Percentiles rank a stretch among this genome's conserved stretches.
These are phyloP conservation scores for Hirudinaria manillensis DNA, from an alignment of 2,888 invertebrate genomes.

Conservation along the genomic window DNA sequence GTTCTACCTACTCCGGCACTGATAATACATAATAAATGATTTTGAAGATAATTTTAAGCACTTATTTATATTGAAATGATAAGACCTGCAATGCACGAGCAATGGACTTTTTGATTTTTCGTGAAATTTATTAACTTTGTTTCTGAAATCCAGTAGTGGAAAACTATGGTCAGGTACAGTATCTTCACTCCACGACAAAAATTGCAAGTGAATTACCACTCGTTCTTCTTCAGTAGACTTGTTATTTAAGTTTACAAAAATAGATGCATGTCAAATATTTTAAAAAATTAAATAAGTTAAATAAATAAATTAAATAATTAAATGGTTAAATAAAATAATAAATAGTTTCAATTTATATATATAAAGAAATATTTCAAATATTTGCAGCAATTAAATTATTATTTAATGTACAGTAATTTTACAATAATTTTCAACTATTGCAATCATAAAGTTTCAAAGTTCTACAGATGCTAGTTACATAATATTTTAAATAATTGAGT, in stretches of 20 bases:
- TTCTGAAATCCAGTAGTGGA: background rate
- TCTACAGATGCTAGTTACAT: background rate
- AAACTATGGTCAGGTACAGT: background rate
- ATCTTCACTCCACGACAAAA: background rate
- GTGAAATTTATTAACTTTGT: background rate
- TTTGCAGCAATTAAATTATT: background rate
- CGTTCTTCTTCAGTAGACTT: background rate
- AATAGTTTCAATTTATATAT: too few relatives aligned
- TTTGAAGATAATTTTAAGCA: background rate
- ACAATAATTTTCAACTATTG: too few relatives aligned
- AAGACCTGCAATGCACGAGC: slow-evolving; percentile 16
- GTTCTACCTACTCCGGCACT: slow-evolving; percentile 15
- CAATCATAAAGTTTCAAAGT: too few relatives aligned
- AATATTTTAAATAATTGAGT: background rate
- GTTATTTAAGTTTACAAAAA: too few relatives aligned
- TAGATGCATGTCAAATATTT: too few relatives aligned
- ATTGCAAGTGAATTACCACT: background rate
- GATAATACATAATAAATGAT: background rate
- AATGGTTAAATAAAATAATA: too few relatives aligned
- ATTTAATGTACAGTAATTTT: too few relatives aligned
- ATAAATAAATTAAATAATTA: too few relatives aligned
- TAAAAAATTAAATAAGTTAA: too few relatives aligned
- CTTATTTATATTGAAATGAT: background rate
- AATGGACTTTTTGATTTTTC: background rate
- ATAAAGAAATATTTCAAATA: too few relatives aligned